Conservation (phyloP, 2,888 invertebrate species). For the Hypomecis atomaria region DNA sequence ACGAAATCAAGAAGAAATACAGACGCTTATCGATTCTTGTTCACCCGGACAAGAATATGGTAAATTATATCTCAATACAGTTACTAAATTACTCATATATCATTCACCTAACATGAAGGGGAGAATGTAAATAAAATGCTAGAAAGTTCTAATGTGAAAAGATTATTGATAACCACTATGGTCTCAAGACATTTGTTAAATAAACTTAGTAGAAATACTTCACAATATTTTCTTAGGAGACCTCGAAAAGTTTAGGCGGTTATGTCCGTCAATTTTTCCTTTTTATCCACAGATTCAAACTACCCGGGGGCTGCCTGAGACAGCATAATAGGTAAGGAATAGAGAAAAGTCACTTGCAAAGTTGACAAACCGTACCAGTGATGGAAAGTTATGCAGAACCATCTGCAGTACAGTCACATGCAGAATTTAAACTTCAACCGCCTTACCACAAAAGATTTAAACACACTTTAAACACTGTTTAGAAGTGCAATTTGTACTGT, state of each 20-base stretch:
- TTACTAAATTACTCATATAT: not conserved
- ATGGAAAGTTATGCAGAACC: too few relatives aligned
- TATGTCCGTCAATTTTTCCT: conserved; percentile 82
- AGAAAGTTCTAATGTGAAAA: conserved; percentile 1
- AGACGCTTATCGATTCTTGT: conserved; percentile 97
- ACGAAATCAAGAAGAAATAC: conserved; percentile 98
- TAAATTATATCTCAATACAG: conserved; percentile 49
- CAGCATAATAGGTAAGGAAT: conserved; percentile 73
- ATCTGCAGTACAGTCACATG: too few relatives aligned
- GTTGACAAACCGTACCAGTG: not conserved
- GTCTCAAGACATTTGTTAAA: conserved; percentile 16
- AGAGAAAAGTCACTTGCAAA: conserved; percentile 2
- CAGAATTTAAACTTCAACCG: too few relatives aligned
- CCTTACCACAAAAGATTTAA: too few relatives aligned
- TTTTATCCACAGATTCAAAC: conserved; percentile 81
- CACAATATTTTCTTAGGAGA: conserved; percentile 18
- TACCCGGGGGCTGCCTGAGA: conserved; percentile 62
- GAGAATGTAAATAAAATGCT: not conserved
- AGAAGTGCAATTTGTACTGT: too few relatives aligned
- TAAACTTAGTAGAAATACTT: conserved; percentile 34
- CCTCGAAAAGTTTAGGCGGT: conserved; percentile 74
- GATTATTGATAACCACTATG: not conserved
- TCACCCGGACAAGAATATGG: conserved; percentile 98
- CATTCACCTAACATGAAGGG: not conserved
- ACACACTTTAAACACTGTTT: too few relatives aligned